Percentiles rank a stretch among this genome's conserved stretches.
phyloP scores from a whole-genome alignment of 2,888 invertebrate species.

The Oeneis ivallda region DNA sequence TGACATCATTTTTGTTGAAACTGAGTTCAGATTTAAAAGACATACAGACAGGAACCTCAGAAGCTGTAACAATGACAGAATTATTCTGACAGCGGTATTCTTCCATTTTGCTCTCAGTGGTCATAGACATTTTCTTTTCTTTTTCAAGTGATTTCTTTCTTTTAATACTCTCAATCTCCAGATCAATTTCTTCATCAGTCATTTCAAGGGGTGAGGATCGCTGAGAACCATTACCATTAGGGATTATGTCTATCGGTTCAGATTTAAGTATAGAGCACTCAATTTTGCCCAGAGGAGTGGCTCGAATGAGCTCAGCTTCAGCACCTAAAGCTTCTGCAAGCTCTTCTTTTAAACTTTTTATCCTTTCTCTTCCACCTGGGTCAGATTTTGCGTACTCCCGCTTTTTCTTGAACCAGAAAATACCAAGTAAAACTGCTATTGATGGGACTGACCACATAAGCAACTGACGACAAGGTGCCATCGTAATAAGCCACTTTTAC shows the following conservation, averaged over 20 bases:
- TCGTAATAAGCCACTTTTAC: constrained; percentile 88
- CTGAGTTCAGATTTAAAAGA: constrained; percentile 53
- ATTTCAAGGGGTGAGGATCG: constrained; percentile 81
- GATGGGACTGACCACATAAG: constrained; percentile 90
- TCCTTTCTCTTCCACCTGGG: constrained; percentile 84
- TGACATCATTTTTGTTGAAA: constrained; percentile 48
- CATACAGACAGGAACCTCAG: constrained; percentile 46
- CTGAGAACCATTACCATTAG: constrained; percentile 76
- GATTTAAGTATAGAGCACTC: constrained; percentile 81
- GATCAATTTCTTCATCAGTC: constrained; percentile 85
- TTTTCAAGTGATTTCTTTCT: constrained; percentile 79
- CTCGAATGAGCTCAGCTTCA: constrained; percentile 64
- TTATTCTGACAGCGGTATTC: constrained; percentile 36
- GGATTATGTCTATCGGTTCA: constrained; percentile 85
- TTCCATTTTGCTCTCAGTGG: constrained; percentile 48
- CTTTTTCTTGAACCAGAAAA: constrained; percentile 92
- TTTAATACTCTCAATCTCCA: constrained; percentile 85
- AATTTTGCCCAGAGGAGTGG: constrained; percentile 71
- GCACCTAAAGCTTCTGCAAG: constrained; percentile 73
- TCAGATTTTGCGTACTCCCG: constrained; percentile 88
- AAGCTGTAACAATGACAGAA: constrained; percentile 31
- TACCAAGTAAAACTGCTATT: constrained; percentile 88
- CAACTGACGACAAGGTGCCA: constrained; percentile 89
- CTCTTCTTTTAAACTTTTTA: constrained; percentile 75
- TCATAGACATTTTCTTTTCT: constrained; percentile 65